Percentiles rank a stretch among this genome's conserved stretches.
These are phyloP conservation scores for Alcis repandata DNA, from an alignment of 2,888 invertebrate genomes.

Conservation along the genomic window DNA sequence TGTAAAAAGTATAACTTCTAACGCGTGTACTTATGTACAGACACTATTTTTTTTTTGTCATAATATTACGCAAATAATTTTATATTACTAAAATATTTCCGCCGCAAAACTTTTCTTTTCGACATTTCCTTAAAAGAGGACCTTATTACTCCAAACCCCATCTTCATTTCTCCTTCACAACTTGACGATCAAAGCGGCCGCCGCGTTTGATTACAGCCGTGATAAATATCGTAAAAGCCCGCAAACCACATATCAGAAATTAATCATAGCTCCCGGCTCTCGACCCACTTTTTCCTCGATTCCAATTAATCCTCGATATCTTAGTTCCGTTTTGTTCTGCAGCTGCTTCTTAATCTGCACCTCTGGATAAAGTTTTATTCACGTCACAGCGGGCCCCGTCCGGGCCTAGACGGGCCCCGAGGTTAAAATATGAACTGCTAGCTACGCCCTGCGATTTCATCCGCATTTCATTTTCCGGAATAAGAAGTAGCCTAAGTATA, in stretches of 20 bases:
- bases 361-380: background rate
- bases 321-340: slow-evolving; percentile 29
- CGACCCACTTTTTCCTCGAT: slow-evolving; percentile 34
- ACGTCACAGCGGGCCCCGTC: background rate
- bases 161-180: slow-evolving; percentile 14
- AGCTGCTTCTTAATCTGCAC: slow-evolving; percentile 27
- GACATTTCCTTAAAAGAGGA: background rate
- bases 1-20: no score
- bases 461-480: no score
- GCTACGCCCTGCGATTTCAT: no score
- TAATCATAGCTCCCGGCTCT: slow-evolving; percentile 20
- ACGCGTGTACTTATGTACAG: no score
- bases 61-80: background rate
- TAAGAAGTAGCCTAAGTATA: no score
- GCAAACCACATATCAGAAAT: slow-evolving; percentile 12
- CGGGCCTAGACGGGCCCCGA: background rate
- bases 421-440: no score
- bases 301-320: slow-evolving; percentile 48
- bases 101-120: background rate
- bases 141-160: background rate
- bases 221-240: slow-evolving; percentile 21
- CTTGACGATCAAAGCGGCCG: slow-evolving; percentile 5
- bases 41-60: no score
- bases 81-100: background rate
- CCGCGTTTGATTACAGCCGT: slow-evolving; percentile 9